These are phyloP conservation scores for Chunga burmeisteri DNA, from an alignment of 2,113 vertebrate genomes.

Conservation along the genomic window DNA sequence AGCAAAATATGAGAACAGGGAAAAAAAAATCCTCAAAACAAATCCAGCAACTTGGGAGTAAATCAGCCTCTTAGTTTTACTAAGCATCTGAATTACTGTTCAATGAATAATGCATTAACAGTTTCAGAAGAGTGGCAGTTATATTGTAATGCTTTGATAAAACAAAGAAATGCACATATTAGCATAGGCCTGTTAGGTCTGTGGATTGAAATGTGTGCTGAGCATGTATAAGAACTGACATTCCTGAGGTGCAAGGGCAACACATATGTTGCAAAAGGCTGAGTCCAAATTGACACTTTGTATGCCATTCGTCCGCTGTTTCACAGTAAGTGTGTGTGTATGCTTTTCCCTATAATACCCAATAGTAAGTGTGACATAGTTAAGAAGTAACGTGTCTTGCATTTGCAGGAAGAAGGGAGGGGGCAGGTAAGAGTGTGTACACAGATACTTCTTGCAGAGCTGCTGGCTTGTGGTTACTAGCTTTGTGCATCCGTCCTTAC, in stretches of 20 bases:
- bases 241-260: not conserved
- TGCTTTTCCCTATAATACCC: not conserved
- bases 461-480: not conserved
- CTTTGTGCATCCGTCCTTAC: not conserved
- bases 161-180: not conserved
- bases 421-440: not conserved
- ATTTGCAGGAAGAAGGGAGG: not conserved
- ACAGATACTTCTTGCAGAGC: not conserved
- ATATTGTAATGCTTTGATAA: not conserved
- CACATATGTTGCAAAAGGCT: not conserved
- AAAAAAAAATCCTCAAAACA: not conserved
- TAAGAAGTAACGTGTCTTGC: not conserved
- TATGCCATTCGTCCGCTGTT: not conserved
- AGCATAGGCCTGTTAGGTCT: not conserved
- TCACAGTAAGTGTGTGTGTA: not conserved
- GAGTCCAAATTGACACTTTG: not conserved
- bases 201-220: not conserved
- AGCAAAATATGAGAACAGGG: not conserved
- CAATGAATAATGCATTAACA: not conserved
- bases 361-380: not conserved
- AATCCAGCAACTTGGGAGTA: not conserved
- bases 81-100: not conserved
- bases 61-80: not conserved
- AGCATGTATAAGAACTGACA: not conserved
- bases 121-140: not conserved